Evolutionary conservation across 2,113 vertebrate genomes (phyloP).

Genomic region (Lasiurus borealis): DNA sequence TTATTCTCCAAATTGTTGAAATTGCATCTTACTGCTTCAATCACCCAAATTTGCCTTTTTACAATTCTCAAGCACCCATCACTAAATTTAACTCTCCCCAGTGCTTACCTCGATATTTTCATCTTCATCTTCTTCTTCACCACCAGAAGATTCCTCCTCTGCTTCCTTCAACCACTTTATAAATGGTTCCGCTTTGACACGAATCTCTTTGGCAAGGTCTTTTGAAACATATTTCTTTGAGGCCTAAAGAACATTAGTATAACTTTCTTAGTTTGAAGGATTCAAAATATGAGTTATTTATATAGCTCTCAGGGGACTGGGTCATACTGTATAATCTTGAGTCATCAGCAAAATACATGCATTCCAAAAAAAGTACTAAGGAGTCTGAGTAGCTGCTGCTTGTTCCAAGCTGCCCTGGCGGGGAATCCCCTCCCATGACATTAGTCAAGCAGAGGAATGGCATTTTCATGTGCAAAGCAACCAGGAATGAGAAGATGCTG

Average conservation of each 20-base stretch:
- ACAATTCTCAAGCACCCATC: neutral
- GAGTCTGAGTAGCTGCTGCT: neutral
- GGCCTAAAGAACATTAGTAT: slow-evolving; percentile 86
- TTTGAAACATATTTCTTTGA: slow-evolving; percentile 99
- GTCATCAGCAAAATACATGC: neutral
- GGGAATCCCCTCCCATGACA: neutral
- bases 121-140: slow-evolving; percentile 93
- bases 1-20: neutral
- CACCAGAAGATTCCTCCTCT: slow-evolving; percentile 97
- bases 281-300: too few species aligned
- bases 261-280: neutral
- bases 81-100: neutral
- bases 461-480: neutral
- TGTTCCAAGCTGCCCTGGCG: neutral
- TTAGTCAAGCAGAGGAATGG: neutral
- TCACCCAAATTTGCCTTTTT: neutral
- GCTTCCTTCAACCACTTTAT: slow-evolving; percentile 99
- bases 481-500: neutral
- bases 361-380: neutral
- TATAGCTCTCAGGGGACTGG: neutral
- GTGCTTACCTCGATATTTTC: slow-evolving; percentile 88
- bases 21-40: neutral
- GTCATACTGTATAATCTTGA: neutral
- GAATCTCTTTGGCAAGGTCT: slow-evolving; percentile 99
- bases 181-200: slow-evolving; percentile 97